Evolutionary conservation across 2,888 invertebrate genomes (phyloP).

Genomic region (Asteroscopus sphinx): DNA sequence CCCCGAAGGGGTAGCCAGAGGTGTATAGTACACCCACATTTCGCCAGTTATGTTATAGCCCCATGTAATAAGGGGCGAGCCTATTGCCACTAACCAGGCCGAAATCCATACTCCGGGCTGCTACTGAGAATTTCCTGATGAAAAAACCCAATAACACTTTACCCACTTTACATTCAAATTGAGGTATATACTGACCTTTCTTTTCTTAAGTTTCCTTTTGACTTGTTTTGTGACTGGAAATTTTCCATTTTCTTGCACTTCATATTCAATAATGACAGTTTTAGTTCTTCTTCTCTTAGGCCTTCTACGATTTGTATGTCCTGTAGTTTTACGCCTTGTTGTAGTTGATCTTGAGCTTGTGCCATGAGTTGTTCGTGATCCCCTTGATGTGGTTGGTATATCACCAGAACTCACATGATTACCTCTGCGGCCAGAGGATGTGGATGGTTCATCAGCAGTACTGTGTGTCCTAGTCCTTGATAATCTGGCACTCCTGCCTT

Average conservation of each 20-base stretch:
- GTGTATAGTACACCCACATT: too few relatives aligned
- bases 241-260: conserved; percentile 91
- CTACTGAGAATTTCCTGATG: too few relatives aligned
- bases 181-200: conserved; percentile 67
- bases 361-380: conserved; percentile 33
- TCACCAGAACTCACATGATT: conserved; percentile 43
- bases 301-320: conserved; percentile 66
- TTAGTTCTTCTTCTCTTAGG: conserved; percentile 82
- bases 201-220: conserved; percentile 78
- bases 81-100: too few relatives aligned
- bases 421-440: conserved; percentile 64
- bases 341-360: conserved; percentile 42
- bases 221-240: conserved; percentile 89
- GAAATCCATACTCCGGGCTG: too few relatives aligned
- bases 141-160: too few relatives aligned
- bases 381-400: conserved; percentile 61
- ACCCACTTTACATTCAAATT: too few relatives aligned
- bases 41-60: too few relatives aligned
- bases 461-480: conserved; percentile 57
- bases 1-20: too few relatives aligned
- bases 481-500: conserved; percentile 31
- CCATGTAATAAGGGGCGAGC: too few relatives aligned
- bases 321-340: conserved; percentile 58
- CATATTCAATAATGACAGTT: conserved; percentile 92
- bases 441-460: conserved; percentile 67